Percentiles rank a stretch among this genome's conserved stretches.
These are phyloP conservation scores for Ataeniobius toweri DNA, from an alignment of 2,797 vertebrate species.

Conservation along the genomic window DNA sequence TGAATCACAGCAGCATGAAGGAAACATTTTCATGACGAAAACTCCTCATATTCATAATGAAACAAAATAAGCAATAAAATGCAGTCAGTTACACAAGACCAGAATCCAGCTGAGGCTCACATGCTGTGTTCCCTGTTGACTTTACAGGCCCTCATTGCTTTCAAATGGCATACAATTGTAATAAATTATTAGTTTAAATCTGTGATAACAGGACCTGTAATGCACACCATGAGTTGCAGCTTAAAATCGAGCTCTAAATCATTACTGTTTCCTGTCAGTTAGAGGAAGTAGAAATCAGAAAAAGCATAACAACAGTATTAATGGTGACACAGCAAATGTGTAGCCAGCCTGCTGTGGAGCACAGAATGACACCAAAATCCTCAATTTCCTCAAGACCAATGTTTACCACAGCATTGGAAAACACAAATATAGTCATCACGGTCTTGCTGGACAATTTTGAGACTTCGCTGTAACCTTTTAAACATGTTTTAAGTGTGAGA, in stretches of 20 bases:
- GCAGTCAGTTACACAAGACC: conserved; percentile 5
- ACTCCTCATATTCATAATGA: conserved; percentile 41
- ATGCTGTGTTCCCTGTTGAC: background rate
- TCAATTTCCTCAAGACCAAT: conserved; percentile 33
- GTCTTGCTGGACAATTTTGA: conserved; percentile 14
- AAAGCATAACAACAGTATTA: conserved; percentile 13
- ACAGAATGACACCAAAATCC: conserved; percentile 42
- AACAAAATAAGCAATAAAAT: conserved; percentile 34
- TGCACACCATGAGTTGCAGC: background rate
- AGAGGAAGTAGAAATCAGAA: conserved; percentile 32
- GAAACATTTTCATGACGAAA: conserved; percentile 24
- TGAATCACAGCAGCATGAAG: conserved; percentile 4
- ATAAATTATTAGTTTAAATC: background rate
- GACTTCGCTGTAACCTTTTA: background rate
- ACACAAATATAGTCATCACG: conserved; percentile 11
- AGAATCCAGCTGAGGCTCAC: conserved; percentile 8
- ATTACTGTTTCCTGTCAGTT: conserved; percentile 32
- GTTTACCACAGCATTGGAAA: conserved; percentile 43
- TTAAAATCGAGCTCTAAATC: conserved; percentile 36
- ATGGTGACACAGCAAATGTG: conserved; percentile 20
- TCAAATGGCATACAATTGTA: conserved; percentile 8
- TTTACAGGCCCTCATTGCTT: background rate
- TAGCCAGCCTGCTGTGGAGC: background rate
- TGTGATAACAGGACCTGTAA: background rate
- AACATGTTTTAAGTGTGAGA: background rate